Evolutionary conservation across 2,888 invertebrate genomes (phyloP), one percentile per base, ranked within the genome.

Genomic region (Aphodius granarius): DNA sequence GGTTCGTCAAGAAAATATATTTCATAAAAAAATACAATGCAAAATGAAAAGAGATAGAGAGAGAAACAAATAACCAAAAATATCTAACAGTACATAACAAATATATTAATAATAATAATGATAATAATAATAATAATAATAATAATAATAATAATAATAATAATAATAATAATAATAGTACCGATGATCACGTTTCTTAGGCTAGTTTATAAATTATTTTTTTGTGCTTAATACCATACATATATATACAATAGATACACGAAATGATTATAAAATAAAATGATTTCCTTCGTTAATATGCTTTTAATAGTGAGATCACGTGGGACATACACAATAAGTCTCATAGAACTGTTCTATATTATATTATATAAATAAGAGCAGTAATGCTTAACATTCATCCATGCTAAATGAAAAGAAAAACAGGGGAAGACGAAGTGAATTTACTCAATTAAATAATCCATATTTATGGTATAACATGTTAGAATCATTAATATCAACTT

Each of bases 1-100:
- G 68, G 20, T 68, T 68, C 68, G 15, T 68, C 20, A 68, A 68
- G 68, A 68, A 68, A 68, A 68, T 68, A 68, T 68, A 68, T 68
- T 68, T 68, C 21, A 22, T 68, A 68, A 68, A 68, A 65, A 68
- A 68, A 68, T 68, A 68, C 68, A 68, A 68, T 68, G 68, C 20
- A 68, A 68, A 43, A 68, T 21, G 68, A 68, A 20, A 68, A 68
- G 43, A 43, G 43, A 43, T 43, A 43, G 43, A 43, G 43, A 43
- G 43, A 43, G 3, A 43, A 43, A 43, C 43, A 43, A 43, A 43
- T 13, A 43, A 43, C 6, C 43, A 43, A 43, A 43, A 43, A 43
- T 43, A 43, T 43, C 6, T 43, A 43, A 43, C 43, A 43, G 13
- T 43, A 43, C 13, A 3, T 43, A 43, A 43, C 43, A 43, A 13